A percentile compares a stretch with the other conserved stretches of the same genome.
Evolutionary conservation across 2,113 vertebrate genomes (phyloP).

Genomic region (Sebastes schlegelii): DNA sequence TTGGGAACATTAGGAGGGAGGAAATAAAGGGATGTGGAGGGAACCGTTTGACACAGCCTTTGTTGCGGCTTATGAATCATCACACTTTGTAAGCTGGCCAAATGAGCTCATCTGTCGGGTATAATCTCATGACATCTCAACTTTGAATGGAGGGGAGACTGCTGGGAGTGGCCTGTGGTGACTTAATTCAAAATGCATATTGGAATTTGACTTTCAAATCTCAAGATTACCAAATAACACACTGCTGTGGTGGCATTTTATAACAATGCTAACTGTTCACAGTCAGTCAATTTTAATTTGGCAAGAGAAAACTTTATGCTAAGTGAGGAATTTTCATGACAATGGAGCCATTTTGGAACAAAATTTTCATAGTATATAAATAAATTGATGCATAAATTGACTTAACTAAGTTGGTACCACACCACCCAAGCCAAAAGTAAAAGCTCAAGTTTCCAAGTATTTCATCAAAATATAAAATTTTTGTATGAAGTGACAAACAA

Average conservation of each 20-base stretch:
- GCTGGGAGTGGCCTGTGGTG: neutral
- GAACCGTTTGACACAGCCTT: constrained; percentile 56
- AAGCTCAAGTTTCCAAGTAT: neutral
- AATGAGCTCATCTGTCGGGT: constrained; percentile 43
- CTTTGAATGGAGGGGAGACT: constrained; percentile 32
- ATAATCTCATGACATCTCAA: constrained; percentile 56
- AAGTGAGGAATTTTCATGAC: neutral
- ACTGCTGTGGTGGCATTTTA: neutral
- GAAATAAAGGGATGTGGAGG: constrained; percentile 40
- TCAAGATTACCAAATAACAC: neutral
- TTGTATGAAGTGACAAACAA: neutral
- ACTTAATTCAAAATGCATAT: neutral
- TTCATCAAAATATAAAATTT: neutral
- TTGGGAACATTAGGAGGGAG: constrained; percentile 58
- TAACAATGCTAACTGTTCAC: neutral
- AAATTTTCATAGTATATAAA: neutral
- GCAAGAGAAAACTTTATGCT: neutral
- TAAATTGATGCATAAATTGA: neutral
- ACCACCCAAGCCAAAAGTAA: neutral
- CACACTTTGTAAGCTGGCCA: constrained; percentile 47
- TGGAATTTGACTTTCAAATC: constrained; percentile 7
- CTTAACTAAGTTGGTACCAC: neutral
- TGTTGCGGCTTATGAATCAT: constrained; percentile 70
- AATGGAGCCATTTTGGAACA: neutral
- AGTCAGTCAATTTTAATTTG: neutral